Evolutionary conservation across 2,888 invertebrate genomes (phyloP).

Genomic region (Dasysyrphus albostriatus): DNA sequence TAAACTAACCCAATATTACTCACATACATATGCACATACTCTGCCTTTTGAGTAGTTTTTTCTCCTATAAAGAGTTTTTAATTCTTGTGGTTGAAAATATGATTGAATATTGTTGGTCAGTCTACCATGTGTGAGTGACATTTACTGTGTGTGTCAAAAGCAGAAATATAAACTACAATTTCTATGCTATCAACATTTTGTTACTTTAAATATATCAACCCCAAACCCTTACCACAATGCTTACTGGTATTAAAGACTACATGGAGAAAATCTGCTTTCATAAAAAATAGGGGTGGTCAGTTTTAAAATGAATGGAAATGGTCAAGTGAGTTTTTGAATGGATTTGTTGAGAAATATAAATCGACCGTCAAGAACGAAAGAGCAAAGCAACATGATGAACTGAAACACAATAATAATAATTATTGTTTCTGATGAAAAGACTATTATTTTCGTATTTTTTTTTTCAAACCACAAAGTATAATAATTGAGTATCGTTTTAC

Average conservation of each 20-base stretch:
- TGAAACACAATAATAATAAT: neutral
- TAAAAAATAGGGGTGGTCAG: too few species aligned
- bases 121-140: neutral
- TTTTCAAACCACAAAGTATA: neutral
- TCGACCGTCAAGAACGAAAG: neutral
- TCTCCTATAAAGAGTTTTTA: neutral
- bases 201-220: neutral
- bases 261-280: too few species aligned
- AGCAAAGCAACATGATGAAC: neutral
- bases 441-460: slow-evolving; percentile 4
- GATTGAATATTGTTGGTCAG: slow-evolving; percentile 17
- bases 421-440: slow-evolving; percentile 1
- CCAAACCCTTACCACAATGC: neutral
- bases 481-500: too few species aligned
- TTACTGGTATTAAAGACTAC: neutral
- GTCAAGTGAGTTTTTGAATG: neutral
- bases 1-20: neutral
- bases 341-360: too few species aligned
- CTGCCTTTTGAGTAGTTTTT: neutral
- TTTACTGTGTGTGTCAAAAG: neutral
- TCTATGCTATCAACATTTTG: neutral
- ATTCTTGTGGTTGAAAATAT: neutral
- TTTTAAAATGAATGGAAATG: neutral
- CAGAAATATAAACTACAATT: slow-evolving; percentile 1
- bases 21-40: too few species aligned